Conservation (phyloP, 2,797 vertebrate genomes). For the Phylloscopus collybita region DNA sequence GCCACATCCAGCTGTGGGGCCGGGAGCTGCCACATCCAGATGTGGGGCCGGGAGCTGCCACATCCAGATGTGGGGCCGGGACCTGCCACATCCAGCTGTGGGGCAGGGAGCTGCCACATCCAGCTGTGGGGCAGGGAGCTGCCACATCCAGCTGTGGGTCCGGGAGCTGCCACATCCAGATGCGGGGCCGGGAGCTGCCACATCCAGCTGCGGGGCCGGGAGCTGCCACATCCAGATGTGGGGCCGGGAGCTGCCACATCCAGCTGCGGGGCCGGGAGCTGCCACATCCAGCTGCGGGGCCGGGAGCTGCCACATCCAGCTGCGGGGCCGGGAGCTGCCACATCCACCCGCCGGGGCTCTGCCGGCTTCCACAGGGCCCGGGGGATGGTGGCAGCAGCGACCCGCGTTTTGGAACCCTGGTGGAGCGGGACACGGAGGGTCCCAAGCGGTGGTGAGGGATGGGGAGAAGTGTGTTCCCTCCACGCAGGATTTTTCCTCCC, state of each 20-base stretch:
- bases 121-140: too few relatives aligned
- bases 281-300: too few relatives aligned
- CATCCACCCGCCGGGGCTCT: neutral
- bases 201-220: neutral
- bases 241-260: neutral
- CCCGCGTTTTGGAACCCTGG: neutral
- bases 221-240: neutral
- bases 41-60: too few relatives aligned
- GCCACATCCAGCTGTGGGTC: too few relatives aligned
- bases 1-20: too few relatives aligned
- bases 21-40: too few relatives aligned
- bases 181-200: neutral
- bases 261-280: neutral
- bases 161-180: too few relatives aligned
- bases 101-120: too few relatives aligned
- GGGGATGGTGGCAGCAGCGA: neutral
- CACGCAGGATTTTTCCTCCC: rapidly evolving
- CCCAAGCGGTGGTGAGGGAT: rapidly evolving
- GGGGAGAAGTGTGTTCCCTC: neutral
- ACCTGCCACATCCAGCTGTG: too few relatives aligned
- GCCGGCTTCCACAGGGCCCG: neutral
- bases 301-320: neutral
- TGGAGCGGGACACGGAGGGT: rapidly evolving
- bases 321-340: too few relatives aligned
- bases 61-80: too few relatives aligned